Base-by-base conservation (phyloP, 2,113 vertebrate genomes). In the Dryoscopus gambensis region DNA sequence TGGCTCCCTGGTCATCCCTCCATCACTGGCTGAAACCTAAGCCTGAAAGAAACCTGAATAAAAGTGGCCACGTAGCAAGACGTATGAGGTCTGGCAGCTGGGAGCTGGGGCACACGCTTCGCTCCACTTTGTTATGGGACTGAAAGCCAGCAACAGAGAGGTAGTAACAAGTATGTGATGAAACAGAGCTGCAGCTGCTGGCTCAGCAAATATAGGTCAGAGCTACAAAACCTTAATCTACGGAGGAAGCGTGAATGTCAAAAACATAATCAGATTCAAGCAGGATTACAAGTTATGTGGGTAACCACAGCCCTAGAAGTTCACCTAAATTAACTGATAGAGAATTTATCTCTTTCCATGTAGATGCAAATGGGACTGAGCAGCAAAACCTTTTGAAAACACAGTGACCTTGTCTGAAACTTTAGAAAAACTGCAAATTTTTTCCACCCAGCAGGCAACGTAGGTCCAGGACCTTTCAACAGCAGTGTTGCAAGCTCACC, bases 191-290 rank as follows among this genome's bases (percentile, higher is more conserved):
- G 78, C 65, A 87, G 89, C 85, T 90, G 79, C 88, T 92, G 53
- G 49, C 75, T 90, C 62, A 82, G 70, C 55, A 33, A 85, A 93
- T 93, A 71, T 39, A 85, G 94, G 89, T 90, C 89, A 95, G 56
- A 92, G 62, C 65, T 70, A 65, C 88, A 91, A 84, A 93, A 63
- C 74, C 64, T 70, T 91, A 78, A 89, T 91, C 88, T 93, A 70
- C 1, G 5, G 62, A 83, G 75, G 70, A 90, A 90, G 75, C n/a
- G 4, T 30, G 60, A 90, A 82, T 68, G 56, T 79, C 82, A 85
- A 70, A 95, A 92, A 33, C 53, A 49, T 52, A 71, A 82, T 79
- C 65, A 92, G 82, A 90, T 87, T 85, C 63, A 52, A 60, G 57
- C 49, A 89, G 46, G 71, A 84, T 20, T 86, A 78, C 46, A 69